Percentiles rank a stretch among this genome's conserved stretches.
These are phyloP conservation scores for Grapholita molesta DNA, from an alignment of 1,140 invertebrate species.

Conservation along the genomic window DNA sequence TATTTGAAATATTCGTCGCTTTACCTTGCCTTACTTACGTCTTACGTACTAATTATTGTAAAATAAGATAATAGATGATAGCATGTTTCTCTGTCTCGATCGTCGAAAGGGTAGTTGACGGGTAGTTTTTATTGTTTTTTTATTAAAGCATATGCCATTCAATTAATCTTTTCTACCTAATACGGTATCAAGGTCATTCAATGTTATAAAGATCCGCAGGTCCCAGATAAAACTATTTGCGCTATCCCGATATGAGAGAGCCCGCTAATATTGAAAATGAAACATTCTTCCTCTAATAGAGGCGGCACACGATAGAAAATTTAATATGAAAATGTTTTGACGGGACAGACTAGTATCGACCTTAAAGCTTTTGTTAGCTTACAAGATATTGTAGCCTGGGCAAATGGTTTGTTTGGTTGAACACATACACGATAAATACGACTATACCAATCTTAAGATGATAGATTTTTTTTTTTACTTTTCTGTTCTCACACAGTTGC, in stretches of 20 bases:
- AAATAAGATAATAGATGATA: too few species aligned
- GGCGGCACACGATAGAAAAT: slow-evolving; percentile 3
- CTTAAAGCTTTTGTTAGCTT: not conserved
- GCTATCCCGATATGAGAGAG: slow-evolving; percentile 1
- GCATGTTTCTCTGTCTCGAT: too few species aligned
- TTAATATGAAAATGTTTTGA: slow-evolving; percentile 4
- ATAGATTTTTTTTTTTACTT: too few species aligned
- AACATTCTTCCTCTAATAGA: slow-evolving; percentile 11
- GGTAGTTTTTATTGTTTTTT: not conserved
- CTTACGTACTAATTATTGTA: too few species aligned
- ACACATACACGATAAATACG: too few species aligned
- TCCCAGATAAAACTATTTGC: slow-evolving; percentile 2
- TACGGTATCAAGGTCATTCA: not conserved
- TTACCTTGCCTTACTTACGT: too few species aligned
- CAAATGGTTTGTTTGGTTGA: not conserved
- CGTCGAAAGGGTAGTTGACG: too few species aligned
- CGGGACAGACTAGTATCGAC: not conserved
- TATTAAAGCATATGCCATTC: not conserved
- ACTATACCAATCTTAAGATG: too few species aligned
- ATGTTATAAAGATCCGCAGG: not conserved
- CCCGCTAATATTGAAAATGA: slow-evolving; percentile 15
- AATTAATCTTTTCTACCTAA: not conserved
- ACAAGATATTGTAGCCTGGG: not conserved
- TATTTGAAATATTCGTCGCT: too few species aligned
- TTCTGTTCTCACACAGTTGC: too few species aligned